Evolutionary conservation across 1,140 invertebrate genomes (phyloP).

Genomic region (Drosophila sulfurigaster): DNA sequence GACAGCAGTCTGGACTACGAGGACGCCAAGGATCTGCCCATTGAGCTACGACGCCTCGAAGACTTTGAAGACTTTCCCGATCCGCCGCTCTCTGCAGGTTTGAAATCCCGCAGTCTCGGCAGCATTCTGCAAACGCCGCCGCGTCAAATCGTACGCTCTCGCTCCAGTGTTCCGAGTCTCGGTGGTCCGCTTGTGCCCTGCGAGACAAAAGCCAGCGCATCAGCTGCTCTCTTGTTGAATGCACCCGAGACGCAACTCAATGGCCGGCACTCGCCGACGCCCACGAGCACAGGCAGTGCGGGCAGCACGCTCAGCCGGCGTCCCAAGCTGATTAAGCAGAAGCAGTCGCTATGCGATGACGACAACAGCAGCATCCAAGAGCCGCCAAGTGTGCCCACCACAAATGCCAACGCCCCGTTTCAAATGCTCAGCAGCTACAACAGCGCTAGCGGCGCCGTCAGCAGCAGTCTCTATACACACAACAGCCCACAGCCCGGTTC

Average conservation of each 20-base stretch:
- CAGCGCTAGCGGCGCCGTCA: constrained; percentile 59
- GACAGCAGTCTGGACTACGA: constrained; percentile 87
- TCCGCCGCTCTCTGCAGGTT: constrained; percentile 83
- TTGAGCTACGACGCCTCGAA: constrained; percentile 94
- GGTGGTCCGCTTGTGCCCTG: constrained; percentile 77
- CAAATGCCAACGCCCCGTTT: constrained; percentile 43
- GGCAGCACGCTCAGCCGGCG: constrained; percentile 69
- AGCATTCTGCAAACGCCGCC: constrained; percentile 91
- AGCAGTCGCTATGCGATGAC: constrained; percentile 91
- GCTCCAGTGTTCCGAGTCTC: constrained; percentile 90
- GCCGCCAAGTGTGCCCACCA: background rate
- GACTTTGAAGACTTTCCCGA: constrained; percentile 87
- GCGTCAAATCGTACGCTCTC: constrained; percentile 89
- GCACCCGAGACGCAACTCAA: constrained; percentile 53
- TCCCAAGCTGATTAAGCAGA: constrained; percentile 91
- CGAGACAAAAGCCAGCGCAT: constrained; percentile 59
- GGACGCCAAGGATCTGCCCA: constrained; percentile 91
- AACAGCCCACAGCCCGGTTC: constrained; percentile 48
- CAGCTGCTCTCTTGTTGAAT: constrained; percentile 55
- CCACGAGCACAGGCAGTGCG: constrained; percentile 24
- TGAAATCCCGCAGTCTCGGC: constrained; percentile 88
- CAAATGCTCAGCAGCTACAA: constrained; percentile 73
- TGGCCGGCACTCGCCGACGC: constrained; percentile 64
- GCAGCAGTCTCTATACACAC: constrained; percentile 63
- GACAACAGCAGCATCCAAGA: constrained; percentile 84